These are phyloP conservation scores for Eupithecia subfuscata DNA, from an alignment of 2,888 invertebrate genomes.

Conservation along the genomic window DNA sequence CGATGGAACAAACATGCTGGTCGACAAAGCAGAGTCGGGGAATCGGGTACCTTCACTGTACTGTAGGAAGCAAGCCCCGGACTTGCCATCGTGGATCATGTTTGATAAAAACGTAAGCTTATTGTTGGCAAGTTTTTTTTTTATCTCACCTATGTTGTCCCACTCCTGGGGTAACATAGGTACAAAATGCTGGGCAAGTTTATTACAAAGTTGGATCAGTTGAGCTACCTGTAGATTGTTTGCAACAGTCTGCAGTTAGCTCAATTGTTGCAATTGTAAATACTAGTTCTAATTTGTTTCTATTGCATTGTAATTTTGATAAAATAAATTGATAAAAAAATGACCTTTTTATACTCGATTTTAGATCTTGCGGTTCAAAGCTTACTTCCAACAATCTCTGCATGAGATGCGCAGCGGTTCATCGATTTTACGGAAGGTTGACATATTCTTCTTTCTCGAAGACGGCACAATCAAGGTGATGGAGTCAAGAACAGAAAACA, in stretches of 20 bases:
- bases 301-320: no score
- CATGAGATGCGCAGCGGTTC: constrained; percentile 88
- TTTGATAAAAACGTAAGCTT: constrained; percentile 91
- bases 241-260: no score
- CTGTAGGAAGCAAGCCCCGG: constrained; percentile 89
- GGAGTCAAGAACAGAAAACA: constrained; percentile 92
- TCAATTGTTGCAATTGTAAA: no score
- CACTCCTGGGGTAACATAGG: no score
- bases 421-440: constrained; percentile 90
- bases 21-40: constrained; percentile 68
- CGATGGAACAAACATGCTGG: constrained; percentile 73
- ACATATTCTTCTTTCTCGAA: constrained; percentile 94
- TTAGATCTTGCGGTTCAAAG: constrained; percentile 90
- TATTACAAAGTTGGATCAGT: no score
- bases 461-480: constrained; percentile 95
- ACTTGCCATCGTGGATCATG: constrained; percentile 93
- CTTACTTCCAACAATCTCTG: constrained; percentile 91
- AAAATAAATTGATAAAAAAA: no score
- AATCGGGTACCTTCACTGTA: constrained; percentile 87
- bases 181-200: no score
- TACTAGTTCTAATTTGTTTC: no score
- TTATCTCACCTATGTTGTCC: no score
- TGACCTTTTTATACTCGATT: constrained; percentile 33
- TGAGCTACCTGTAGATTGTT: no score
- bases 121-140: no score